Percentiles rank a stretch among this genome's conserved stretches.
phyloP scores from a whole-genome alignment of 2,888 invertebrate species.

The Amphipoea oculea region DNA sequence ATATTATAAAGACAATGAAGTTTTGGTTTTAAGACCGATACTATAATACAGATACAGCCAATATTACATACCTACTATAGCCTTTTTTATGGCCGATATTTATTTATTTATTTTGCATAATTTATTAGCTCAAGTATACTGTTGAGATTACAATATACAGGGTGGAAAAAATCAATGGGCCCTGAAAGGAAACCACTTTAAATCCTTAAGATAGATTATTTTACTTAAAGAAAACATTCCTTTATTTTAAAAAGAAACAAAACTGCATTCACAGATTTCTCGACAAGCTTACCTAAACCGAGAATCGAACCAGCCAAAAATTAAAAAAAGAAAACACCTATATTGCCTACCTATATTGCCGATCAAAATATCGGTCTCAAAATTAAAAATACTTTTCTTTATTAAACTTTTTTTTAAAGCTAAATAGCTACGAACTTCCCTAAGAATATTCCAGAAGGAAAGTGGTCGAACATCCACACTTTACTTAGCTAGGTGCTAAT shows the following conservation, averaged over 20 bases:
- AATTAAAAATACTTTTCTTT: too few species aligned
- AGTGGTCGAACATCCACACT: slow-evolving; percentile 55
- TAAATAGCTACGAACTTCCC: slow-evolving; percentile 2
- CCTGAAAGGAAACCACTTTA: too few species aligned
- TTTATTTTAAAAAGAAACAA: too few species aligned
- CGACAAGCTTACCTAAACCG: too few species aligned
- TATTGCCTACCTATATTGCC: neutral
- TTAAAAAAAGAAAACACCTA: too few species aligned
- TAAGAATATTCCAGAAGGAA: slow-evolving; percentile 47
- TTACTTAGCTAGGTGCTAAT: slow-evolving; percentile 70
- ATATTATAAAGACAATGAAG: neutral
- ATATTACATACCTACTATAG: neutral
- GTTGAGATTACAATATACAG: too few species aligned
- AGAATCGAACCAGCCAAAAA: too few species aligned
- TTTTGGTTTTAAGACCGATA: neutral
- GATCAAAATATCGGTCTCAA: neutral
- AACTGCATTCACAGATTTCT: too few species aligned
- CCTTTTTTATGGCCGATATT: neutral
- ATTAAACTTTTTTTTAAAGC: neutral
- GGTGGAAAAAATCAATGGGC: too few species aligned
- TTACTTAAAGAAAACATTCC: too few species aligned
- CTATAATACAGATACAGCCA: neutral
- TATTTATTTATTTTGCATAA: too few species aligned
- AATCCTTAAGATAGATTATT: neutral
- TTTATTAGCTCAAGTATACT: too few species aligned